Percentiles rank a stretch among this genome's conserved stretches.
Conservation (phyloP, 2,113 vertebrate genomes). For the Rynchops niger region DNA sequence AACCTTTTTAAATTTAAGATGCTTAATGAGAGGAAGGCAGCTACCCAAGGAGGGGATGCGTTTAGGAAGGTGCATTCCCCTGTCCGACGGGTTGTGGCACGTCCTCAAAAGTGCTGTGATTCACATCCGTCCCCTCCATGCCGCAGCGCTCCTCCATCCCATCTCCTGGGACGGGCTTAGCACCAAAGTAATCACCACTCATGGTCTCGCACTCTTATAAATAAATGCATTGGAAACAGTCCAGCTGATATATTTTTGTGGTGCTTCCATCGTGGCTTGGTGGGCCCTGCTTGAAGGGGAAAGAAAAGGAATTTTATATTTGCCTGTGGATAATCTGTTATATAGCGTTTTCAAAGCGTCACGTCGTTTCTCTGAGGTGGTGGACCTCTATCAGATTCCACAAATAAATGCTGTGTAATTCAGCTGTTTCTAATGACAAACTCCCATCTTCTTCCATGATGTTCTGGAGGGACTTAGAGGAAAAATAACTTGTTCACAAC, state of each 20-base stretch:
- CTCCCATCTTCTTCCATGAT: neutral
- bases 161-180: neutral
- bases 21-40: rapidly evolving
- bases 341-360: neutral
- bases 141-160: neutral
- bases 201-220: neutral
- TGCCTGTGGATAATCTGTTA: neutral
- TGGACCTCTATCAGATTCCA: neutral
- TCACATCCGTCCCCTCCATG: neutral
- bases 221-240: neutral
- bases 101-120: neutral
- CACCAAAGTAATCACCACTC: neutral
- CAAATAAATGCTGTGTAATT: neutral
- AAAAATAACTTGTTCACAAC: neutral
- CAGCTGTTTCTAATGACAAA: neutral
- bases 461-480: neutral
- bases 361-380: neutral
- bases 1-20: neutral
- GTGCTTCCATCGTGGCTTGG: neutral
- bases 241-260: neutral
- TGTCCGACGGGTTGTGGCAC: rapidly evolving
- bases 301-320: neutral
- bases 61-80: rapidly evolving
- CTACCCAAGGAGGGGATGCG: neutral
- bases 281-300: neutral